Evolutionary conservation across 1,140 invertebrate genomes (phyloP).

Genomic region (Trichonephila inaurata): DNA sequence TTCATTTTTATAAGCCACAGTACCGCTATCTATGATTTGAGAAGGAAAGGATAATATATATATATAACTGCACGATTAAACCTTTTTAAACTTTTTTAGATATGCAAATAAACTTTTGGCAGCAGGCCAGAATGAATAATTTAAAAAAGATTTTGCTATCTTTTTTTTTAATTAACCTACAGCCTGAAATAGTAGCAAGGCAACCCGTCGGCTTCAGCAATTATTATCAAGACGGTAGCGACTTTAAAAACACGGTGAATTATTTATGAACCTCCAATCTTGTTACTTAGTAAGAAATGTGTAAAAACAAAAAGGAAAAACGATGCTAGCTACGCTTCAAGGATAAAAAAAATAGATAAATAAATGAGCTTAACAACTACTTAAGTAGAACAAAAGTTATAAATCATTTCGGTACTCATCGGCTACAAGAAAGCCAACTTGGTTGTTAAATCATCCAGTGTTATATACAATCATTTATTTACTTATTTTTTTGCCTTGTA

Average conservation of each 20-base stretch:
- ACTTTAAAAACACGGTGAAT: conserved; percentile 48
- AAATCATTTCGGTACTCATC: neutral
- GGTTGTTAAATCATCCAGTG: neutral
- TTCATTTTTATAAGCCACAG: too few relatives aligned
- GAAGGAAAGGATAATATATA: too few relatives aligned
- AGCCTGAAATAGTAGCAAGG: conserved; percentile 3
- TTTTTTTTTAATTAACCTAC: conserved; percentile 39
- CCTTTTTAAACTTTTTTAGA: too few relatives aligned
- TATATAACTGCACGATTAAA: too few relatives aligned
- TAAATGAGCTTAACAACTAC: conserved; percentile 4
- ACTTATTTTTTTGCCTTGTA: too few relatives aligned
- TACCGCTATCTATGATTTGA: too few relatives aligned
- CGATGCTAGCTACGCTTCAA: neutral
- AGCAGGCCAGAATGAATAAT: too few relatives aligned
- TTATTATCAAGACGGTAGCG: conserved; percentile 10
- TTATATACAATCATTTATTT: too few relatives aligned
- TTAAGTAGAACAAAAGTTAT: conserved; percentile 22
- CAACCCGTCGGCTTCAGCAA: conserved; percentile 26
- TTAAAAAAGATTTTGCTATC: neutral
- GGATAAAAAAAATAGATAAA: neutral
- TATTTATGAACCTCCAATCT: conserved; percentile 52
- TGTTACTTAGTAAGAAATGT: neutral
- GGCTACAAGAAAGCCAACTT: neutral
- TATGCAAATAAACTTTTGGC: too few relatives aligned
- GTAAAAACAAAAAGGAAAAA: neutral